Evolutionary conservation across 2,113 vertebrate genomes (phyloP), one percentile per base, ranked within the genome.

Genomic region (Columba janthina): DNA sequence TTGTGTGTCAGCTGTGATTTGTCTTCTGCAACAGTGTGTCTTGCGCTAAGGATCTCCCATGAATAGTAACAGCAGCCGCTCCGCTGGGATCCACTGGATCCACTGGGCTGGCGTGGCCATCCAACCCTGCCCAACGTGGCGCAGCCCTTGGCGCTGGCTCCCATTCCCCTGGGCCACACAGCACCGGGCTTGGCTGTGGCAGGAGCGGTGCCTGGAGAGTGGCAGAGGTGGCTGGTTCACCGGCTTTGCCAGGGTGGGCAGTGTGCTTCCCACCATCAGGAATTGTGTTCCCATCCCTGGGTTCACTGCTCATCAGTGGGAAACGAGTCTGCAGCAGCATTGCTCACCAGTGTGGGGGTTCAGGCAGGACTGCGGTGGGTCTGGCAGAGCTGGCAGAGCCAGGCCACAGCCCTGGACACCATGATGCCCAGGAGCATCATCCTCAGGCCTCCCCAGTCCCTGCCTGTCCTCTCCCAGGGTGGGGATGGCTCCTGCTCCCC

Each of bases 1-100:
- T 89, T 73, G 51, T 85, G 46, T 74, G 89, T 96, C 70, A 2
- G n/a, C 80, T 94, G 77, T 17, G 14, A 89, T 91, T 94, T 94
- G 87, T 89, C 87, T 89, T 73, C 72, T 64, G 61, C 5, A 14
- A 10, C 48, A 53, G 58, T 0, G 2, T 44, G 64, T 51, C 89
- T 79, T 19, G 28, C 2, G 5, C 87, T 42, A 0, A 26, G 84
- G 69, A 20, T 89, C 56, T 84, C 73, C 65, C 3, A 6, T 62
- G 92, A 77, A 66, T 50, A 36, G 20, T 38, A 80, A 25, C 36
- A 28, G 42, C 76, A 46, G 65, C 85, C 2, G 1, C 2, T 21
- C 7, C 0, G 22, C 48, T 50, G 48, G 48, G 48, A 50, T 50
- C 20, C 21, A 50, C 21, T 50, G 48, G 48, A 50, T 71, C 28